Evolutionary conservation across 2,797 vertebrate species (phyloP), one percentile per base, ranked within the genome.

Genomic region (Vireo griseus): DNA sequence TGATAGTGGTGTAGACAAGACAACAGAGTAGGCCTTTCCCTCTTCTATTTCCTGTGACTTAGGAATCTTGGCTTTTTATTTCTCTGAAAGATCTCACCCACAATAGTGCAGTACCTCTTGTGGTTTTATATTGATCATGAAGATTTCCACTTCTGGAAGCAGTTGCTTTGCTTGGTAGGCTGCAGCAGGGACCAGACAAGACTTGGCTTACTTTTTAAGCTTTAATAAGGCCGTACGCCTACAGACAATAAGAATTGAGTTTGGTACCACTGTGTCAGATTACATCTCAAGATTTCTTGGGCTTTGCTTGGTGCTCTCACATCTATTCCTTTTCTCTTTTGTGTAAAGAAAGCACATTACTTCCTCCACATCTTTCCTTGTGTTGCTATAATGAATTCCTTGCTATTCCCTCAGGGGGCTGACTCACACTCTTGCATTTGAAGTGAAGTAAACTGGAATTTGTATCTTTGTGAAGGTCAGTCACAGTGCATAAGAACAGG

Each of bases 321-420:
- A 4, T 82, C 63, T 94, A 62, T 80, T 95, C 89, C 72, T 95
- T 95, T 94, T 88, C 81, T 73, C 88, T 63, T 96, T 92, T 94
- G 89, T 96, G 81, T 86, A 69, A 88, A 92, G 94, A 93, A 92
- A 96, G 87, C 78, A 90, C 88, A 88, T 94, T 93, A 75, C 90
- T 94, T 96, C 92, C 94, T 96, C 95, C 76, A 86, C 87, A 86
- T 94, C 92, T 92, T 92, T 96, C 86, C 92, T 86, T 90, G 89
- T 96, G 91, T 90, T 96, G 86, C 73, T 92, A 18, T 95, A 96
- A 96, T 93, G 94, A 94, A 97, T 96, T 96, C 92, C 86, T 97
- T 77, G 76, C 87, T 96, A 96, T 95, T 95, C 95, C 92, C 96
- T 93, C 45, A 42, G 94, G 95, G 94, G 61, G 82, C 67, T 96